Evolutionary conservation across 53 echinoderm and acorn worm species (phyloP), one percentile per base, ranked within the genome.

Genomic region (Holothuria scabra): DNA sequence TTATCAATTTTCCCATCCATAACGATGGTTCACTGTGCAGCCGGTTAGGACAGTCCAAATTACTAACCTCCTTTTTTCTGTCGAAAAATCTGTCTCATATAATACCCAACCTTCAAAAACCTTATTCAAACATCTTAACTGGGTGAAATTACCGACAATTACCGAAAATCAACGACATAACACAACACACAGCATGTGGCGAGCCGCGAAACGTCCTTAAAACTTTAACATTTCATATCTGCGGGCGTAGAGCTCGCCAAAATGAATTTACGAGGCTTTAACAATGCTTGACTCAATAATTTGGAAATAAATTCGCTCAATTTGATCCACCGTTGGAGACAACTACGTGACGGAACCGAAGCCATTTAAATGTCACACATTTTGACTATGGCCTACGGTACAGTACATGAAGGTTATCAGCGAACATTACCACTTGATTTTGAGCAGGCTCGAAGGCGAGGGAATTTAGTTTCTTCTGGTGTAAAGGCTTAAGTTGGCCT

Each of bases 401-500:
- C 41, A 37, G 34, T 68, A n/a, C 41, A 34, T 69, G 69, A 69
- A 69, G 69, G 69, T 69, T 69, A 69, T 69, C 35, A 29, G 34
- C 69, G 69, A 34, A 69, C 69, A 69, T 69, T 69, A 69, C 69
- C 69, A 69, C 69, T 69, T 69, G 32, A 69, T 69, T n/a, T 69
- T 69, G 14, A 69, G 23, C 34, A 34, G 69, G 41, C 69, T 69
- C 22, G 34, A 12, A 69, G 67, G 69, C 32, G 38, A 69, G 41
- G 22, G 41, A 69, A 41, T 33, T 34, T 69, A n/a, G 41, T 52
- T 18, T 52, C 14, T 52, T 52, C 52, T 9, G 48, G 48, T 48
- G 10, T 12, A 48, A 48, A 12, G 48, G 14, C 52, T 52, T 52
- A 16, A 18, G 52, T 18, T 52, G 52, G 52, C 52, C 52, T 20